These are phyloP conservation scores for Ganaspis sp. DNA, from an alignment of 1,140 invertebrate species.

Conservation along the genomic window DNA sequence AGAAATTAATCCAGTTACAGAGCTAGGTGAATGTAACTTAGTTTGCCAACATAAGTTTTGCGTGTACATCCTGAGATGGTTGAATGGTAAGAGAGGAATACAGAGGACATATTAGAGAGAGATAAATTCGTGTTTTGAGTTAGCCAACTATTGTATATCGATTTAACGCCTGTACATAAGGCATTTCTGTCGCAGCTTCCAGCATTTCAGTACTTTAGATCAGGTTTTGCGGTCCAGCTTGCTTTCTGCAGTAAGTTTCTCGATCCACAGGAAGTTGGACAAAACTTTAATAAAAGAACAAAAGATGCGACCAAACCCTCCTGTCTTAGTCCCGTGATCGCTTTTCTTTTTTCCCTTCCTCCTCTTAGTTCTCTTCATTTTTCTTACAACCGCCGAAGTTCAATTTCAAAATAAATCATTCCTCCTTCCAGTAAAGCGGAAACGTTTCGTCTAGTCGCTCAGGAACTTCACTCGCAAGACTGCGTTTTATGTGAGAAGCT, in stretches of 20 bases:
- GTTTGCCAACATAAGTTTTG: constrained; percentile 20
- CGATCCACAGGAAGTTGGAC: neutral
- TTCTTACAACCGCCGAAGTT: constrained; percentile 6
- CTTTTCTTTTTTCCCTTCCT: neutral
- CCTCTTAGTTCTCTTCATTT: neutral
- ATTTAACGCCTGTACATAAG: constrained; percentile 48
- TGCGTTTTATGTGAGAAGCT: constrained; percentile 19
- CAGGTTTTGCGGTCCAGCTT: constrained; percentile 35
- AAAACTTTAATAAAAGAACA: constrained; percentile 45
- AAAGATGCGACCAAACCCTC: neutral
- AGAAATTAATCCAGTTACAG: constrained; percentile 50
- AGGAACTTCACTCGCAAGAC: constrained; percentile 9
- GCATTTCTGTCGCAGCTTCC: constrained; percentile 47
- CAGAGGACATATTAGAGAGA: neutral
- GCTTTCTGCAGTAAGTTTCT: constrained; percentile 37
- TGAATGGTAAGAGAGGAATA: neutral
- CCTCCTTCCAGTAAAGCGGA: neutral
- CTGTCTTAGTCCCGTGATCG: neutral
- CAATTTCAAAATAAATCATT: constrained; percentile 30
- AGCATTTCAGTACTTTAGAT: constrained; percentile 29
- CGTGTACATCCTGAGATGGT: constrained; percentile 16
- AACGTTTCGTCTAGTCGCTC: constrained; percentile 17
- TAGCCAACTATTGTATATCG: constrained; percentile 61
- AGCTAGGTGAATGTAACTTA: constrained; percentile 19
- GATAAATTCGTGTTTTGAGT: constrained; percentile 59